Conservation (phyloP, 2,888 invertebrate species). For the Elmis aenea region DNA sequence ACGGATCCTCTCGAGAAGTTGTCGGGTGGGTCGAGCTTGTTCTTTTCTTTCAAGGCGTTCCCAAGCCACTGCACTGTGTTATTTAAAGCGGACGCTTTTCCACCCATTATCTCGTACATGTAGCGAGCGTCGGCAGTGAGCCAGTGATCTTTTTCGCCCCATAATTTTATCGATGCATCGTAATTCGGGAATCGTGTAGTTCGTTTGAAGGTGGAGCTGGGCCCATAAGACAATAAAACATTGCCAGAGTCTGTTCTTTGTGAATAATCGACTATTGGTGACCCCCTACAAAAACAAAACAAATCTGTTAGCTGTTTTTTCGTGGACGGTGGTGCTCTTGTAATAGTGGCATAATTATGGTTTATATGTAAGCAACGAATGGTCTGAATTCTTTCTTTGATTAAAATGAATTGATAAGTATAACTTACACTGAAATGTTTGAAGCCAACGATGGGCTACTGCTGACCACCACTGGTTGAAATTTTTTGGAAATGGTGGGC, state of each 20-base stretch:
- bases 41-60: conserved; percentile 33
- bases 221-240: conserved; percentile 45
- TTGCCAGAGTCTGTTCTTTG: conserved; percentile 53
- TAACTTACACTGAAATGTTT: too few species aligned
- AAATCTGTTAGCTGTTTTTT: too few species aligned
- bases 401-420: too few species aligned
- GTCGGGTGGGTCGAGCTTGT: conserved; percentile 31
- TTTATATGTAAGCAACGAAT: too few species aligned
- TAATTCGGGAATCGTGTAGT: conserved; percentile 2
- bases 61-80: conserved; percentile 41
- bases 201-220: conserved; percentile 7
- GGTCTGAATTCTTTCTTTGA: too few species aligned
- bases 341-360: too few species aligned
- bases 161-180: conserved; percentile 9
- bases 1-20: conserved; percentile 12
- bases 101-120: conserved; percentile 52
- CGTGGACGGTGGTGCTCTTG: too few species aligned
- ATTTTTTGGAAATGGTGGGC: not conserved
- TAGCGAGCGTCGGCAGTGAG: conserved; percentile 33
- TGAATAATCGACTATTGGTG: too few species aligned
- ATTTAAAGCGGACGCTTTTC: conserved; percentile 45
- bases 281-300: too few species aligned
- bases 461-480: conserved; percentile 1
- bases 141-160: conserved; percentile 9
- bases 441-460: too few species aligned